phyloP scores from a whole-genome alignment of 2,888 invertebrate species.

The Panopea generosa region DNA sequence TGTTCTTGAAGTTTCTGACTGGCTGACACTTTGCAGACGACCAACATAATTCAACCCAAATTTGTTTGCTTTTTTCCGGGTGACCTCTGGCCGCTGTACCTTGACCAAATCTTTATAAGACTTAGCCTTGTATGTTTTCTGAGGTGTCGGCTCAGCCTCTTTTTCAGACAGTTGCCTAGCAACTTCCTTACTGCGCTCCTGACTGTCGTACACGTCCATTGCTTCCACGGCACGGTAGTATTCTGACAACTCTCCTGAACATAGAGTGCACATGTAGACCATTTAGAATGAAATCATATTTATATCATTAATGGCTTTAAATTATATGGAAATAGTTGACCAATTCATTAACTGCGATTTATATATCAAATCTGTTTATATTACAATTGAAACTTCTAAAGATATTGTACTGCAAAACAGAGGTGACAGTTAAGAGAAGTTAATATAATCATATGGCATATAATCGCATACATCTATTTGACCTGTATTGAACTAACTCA shows the following conservation, averaged over 20 bases:
- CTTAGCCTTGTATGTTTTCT: constrained; percentile 72
- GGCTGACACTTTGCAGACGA: constrained; percentile 33
- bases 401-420: too few relatives aligned
- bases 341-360: too few relatives aligned
- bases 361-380: too few relatives aligned
- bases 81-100: constrained; percentile 81
- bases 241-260: constrained; percentile 62
- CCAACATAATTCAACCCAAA: constrained; percentile 18
- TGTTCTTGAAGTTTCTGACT: constrained; percentile 47
- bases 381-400: too few relatives aligned
- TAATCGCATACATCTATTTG: too few relatives aligned
- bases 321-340: too few relatives aligned
- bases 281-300: too few relatives aligned
- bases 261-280: background rate
- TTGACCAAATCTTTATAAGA: constrained; percentile 78
- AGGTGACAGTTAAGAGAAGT: too few relatives aligned
- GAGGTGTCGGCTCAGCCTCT: constrained; percentile 27
- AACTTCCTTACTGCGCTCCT: constrained; percentile 43
- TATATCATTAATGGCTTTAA: too few relatives aligned
- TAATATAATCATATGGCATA: too few relatives aligned
- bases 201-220: constrained; percentile 60
- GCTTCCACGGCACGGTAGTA: constrained; percentile 68
- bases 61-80: constrained; percentile 69
- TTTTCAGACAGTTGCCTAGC: constrained; percentile 35
- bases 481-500: too few relatives aligned